Evolutionary conservation across 1,140 invertebrate species (phyloP), one percentile per base, ranked within the genome.

Genomic region (Ladona fulva): DNA sequence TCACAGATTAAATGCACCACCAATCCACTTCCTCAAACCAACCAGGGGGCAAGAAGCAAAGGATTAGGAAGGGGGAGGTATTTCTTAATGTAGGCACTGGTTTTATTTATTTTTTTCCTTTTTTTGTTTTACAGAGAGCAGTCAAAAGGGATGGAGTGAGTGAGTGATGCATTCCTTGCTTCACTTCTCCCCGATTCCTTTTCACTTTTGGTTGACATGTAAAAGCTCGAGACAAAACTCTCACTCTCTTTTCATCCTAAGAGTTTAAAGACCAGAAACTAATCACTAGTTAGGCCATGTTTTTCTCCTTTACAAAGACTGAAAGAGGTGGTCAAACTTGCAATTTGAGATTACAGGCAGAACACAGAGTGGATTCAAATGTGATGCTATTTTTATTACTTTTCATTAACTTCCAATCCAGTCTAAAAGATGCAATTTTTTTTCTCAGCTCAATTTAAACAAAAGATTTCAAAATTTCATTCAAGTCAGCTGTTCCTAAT

Each of bases 331-430:
- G 75, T 76, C 75, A 76, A 37, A 42, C 29, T 76, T 76, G 75
- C 75, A 76, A 37, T 76, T 66, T 78, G 74, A 75, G 77, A 78
- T 78, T 78, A 78, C 25, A 78, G 74, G 77, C 74, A 75, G 78
- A 78, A 78, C 78, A 78, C 78, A 76, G 78, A 78, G 78, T 78
- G 78, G 78, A 78, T 78, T 78, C 76, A 42, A 7, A 78, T 76
- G 76, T 78, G 74, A 77, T 77, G 77, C 25, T 77, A 24, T 77
- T 42, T 76, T 42, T 22, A 16, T 66, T 66, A 66, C 14, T 66
- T 22, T 12, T 66, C 14, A 5, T 66, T 66, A 76, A 74, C 22
- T 25, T 74, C 25, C 24, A 25, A 74, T 42, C 75, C 42, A 29
- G 25, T 29, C 19, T 76, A 25, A 37, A n/a, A 12, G 25, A 25